Conservation (phyloP, 2,113 vertebrate genomes). For the Variabilichromis moorii region DNA sequence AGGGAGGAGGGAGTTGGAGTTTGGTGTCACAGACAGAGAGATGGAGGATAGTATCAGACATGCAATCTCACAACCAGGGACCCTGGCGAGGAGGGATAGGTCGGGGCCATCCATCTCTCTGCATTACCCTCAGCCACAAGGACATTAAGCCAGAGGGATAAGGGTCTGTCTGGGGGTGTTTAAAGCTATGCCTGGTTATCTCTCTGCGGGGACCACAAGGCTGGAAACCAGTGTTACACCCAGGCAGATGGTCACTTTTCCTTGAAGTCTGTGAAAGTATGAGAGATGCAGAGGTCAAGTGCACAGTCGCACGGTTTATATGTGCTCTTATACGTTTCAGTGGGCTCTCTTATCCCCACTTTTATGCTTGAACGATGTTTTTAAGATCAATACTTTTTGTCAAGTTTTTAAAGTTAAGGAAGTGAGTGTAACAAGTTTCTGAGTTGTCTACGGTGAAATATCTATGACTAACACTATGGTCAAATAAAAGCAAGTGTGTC, state of each 20-base stretch:
- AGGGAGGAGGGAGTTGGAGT: neutral
- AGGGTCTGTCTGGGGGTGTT: constrained; percentile 67
- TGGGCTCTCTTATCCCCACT: neutral
- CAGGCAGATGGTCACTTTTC: constrained; percentile 34
- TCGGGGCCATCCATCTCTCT: constrained; percentile 66
- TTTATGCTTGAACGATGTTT: neutral
- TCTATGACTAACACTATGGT: neutral
- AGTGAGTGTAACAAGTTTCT: neutral
- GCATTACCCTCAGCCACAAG: constrained; percentile 69
- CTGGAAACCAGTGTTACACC: constrained; percentile 46
- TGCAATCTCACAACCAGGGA: constrained; percentile 67
- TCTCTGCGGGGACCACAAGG: constrained; percentile 45
- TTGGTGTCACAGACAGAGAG: constrained; percentile 59
- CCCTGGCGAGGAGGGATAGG: constrained; percentile 54
- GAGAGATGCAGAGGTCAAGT: neutral
- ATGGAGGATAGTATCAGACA: constrained; percentile 70
- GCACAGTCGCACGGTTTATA: neutral
- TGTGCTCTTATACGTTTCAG: neutral
- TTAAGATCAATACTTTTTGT: neutral
- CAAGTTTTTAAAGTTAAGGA: neutral
- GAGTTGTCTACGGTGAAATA: neutral
- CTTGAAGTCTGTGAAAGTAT: constrained; percentile 39
- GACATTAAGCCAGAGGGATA: constrained; percentile 72
- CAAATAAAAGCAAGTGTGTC: neutral
- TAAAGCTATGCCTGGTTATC: constrained; percentile 65